These are phyloP conservation scores for Apostichopus parvimensis DNA, from an alignment of 35 echinoderm and acorn worm genomes.

Conservation along the genomic window DNA sequence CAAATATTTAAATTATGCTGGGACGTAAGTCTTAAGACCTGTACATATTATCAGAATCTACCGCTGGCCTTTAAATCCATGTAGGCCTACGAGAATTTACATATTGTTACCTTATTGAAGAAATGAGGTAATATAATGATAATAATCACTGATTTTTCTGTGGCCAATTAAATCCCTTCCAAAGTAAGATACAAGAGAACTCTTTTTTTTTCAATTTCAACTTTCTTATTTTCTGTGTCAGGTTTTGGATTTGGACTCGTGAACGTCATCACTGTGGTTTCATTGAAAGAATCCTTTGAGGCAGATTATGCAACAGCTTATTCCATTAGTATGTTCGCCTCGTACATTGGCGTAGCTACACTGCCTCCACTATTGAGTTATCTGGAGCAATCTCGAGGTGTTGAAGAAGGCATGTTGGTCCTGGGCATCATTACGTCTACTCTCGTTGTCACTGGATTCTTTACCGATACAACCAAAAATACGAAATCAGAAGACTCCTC, in stretches of 20 bases:
- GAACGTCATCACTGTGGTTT: constrained; percentile 15
- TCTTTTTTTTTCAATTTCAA: too few species aligned
- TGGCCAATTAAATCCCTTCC: too few species aligned
- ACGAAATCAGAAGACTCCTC: not conserved
- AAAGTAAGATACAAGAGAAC: too few species aligned
- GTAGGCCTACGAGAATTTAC: too few species aligned
- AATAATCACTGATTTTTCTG: too few species aligned
- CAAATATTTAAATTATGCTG: too few species aligned
- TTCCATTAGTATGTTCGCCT: not conserved
- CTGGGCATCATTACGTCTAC: constrained; percentile 1
- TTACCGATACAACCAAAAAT: not conserved
- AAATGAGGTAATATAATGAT: too few species aligned
- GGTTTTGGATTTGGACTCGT: constrained; percentile 43
- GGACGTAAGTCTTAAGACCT: too few species aligned
- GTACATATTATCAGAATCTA: too few species aligned
- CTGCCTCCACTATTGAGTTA: constrained; percentile 13
- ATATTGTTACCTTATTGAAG: too few species aligned
- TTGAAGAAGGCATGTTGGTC: not conserved
- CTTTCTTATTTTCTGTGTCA: not conserved
- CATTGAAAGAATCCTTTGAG: constrained; percentile 21
- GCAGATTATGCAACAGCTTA: not conserved
- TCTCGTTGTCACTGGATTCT: not conserved
- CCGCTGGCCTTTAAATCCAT: too few species aligned
- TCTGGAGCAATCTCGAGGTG: not conserved
- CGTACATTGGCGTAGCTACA: constrained; percentile 11